Evolutionary conservation across 1,140 invertebrate genomes (phyloP).

Genomic region (Atopsyche davidsoni): DNA sequence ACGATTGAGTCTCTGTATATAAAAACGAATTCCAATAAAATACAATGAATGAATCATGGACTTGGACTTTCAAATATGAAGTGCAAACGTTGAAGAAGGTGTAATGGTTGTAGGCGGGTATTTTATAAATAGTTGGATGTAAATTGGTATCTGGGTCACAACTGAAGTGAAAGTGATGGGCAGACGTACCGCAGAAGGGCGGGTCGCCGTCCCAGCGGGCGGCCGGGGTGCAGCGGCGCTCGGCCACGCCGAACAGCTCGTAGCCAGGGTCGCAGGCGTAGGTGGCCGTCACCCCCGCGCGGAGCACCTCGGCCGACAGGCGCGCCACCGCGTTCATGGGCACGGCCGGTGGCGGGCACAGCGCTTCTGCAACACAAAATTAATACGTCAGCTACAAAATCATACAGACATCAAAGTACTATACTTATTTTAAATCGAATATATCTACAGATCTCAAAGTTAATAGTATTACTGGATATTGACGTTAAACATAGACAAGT

Average conservation of each 20-base stretch:
- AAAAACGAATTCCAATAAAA: background rate
- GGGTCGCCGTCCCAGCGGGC: conserved; percentile 73
- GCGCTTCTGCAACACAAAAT: background rate
- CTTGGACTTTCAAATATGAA: background rate
- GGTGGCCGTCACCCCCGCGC: conserved; percentile 59
- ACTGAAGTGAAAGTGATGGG: background rate
- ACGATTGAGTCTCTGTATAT: background rate
- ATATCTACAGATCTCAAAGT: too few relatives aligned
- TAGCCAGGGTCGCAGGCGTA: conserved; percentile 83
- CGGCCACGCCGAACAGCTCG: conserved; percentile 57
- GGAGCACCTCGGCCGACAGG: conserved; percentile 37
- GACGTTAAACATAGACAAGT: too few relatives aligned
- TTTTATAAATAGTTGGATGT: background rate
- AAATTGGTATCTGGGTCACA: background rate
- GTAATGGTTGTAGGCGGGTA: too few relatives aligned
- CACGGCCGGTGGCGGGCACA: conserved; percentile 76
- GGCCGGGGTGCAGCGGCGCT: conserved; percentile 58
- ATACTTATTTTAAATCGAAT: too few relatives aligned
- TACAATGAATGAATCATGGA: background rate
- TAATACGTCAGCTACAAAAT: too few relatives aligned
- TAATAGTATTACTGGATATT: too few relatives aligned
- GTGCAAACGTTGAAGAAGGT: too few relatives aligned
- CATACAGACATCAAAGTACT: too few relatives aligned
- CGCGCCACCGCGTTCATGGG: conserved; percentile 71
- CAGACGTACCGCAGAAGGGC: conserved; percentile 69